Evolutionary conservation across 2,113 vertebrate genomes (phyloP).

Genomic region (Alouatta palliata): DNA sequence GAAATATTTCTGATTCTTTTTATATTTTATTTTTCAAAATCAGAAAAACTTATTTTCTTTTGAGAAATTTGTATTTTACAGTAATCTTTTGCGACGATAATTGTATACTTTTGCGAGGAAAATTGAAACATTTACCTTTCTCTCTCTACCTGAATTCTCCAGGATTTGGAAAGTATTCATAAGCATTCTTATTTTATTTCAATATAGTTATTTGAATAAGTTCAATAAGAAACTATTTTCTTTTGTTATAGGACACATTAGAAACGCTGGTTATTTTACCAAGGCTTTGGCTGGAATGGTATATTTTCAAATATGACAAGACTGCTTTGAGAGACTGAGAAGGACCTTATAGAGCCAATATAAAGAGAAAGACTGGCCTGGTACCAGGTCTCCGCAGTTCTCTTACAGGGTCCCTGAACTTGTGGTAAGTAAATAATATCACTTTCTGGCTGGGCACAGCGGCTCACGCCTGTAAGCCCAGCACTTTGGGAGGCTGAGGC

Average conservation of each 20-base stretch:
- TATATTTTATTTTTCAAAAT: not conserved
- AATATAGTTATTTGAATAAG: not conserved
- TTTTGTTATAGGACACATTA: not conserved
- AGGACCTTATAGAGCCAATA: not conserved
- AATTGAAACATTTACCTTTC: not conserved
- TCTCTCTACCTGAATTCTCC: not conserved
- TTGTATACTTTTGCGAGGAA: not conserved
- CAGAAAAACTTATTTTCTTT: not conserved
- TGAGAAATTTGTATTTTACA: not conserved
- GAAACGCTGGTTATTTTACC: not conserved
- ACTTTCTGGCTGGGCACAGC: not conserved
- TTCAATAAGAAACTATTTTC: not conserved
- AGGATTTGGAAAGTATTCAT: not conserved
- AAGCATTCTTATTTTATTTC: not conserved
- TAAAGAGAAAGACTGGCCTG: not conserved
- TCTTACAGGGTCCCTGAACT: not conserved
- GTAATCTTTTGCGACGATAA: too few relatives aligned
- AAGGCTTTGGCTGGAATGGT: not conserved
- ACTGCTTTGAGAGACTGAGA: not conserved
- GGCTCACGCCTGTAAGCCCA: too few relatives aligned
- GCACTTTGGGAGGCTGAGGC: too few relatives aligned
- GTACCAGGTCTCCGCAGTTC: too few relatives aligned
- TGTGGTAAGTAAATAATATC: not conserved
- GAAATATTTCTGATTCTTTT: not conserved
- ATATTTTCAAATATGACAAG: not conserved